These are phyloP conservation scores for Drosophila tani DNA, from an alignment of 1,140 invertebrate species.

Conservation along the genomic window DNA sequence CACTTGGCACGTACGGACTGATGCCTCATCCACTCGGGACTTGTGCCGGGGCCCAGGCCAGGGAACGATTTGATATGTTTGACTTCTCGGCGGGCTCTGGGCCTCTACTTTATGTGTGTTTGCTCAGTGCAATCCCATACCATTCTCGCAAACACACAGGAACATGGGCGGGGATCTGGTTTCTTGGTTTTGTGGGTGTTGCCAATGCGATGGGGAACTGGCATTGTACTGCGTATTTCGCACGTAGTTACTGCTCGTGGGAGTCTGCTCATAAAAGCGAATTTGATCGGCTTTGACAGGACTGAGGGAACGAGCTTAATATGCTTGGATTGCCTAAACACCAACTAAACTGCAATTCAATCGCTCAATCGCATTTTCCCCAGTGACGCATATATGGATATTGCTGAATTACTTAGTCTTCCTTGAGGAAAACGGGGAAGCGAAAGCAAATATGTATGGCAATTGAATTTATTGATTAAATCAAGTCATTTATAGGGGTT, in stretches of 20 bases:
- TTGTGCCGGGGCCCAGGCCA: conserved; percentile 28
- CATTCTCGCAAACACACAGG: neutral
- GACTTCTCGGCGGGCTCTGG: conserved; percentile 37
- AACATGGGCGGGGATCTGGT: neutral
- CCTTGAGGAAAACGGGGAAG: no score
- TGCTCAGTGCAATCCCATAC: conserved; percentile 33
- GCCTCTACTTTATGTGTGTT: conserved; percentile 33
- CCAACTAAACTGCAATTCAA: conserved; percentile 70
- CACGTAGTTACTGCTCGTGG: conserved; percentile 61
- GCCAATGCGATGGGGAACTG: conserved; percentile 20
- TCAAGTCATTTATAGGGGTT: neutral
- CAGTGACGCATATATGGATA: neutral
- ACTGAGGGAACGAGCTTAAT: conserved; percentile 15
- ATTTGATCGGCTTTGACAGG: conserved; percentile 58
- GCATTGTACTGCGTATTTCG: conserved; percentile 53
- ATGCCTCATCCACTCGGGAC: conserved; percentile 36
- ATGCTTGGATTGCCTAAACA: conserved; percentile 45
- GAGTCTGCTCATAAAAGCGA: conserved; percentile 51
- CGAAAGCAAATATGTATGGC: neutral
- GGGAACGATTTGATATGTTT: conserved; percentile 52
- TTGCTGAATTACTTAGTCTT: neutral
- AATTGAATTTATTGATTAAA: neutral
- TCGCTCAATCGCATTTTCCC: conserved; percentile 19
- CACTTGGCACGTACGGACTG: conserved; percentile 53
- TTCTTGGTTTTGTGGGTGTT: conserved; percentile 15